phyloP scores from a whole-genome alignment of 2,797 vertebrate species.

The Parauchenoglanis ngamensis region DNA sequence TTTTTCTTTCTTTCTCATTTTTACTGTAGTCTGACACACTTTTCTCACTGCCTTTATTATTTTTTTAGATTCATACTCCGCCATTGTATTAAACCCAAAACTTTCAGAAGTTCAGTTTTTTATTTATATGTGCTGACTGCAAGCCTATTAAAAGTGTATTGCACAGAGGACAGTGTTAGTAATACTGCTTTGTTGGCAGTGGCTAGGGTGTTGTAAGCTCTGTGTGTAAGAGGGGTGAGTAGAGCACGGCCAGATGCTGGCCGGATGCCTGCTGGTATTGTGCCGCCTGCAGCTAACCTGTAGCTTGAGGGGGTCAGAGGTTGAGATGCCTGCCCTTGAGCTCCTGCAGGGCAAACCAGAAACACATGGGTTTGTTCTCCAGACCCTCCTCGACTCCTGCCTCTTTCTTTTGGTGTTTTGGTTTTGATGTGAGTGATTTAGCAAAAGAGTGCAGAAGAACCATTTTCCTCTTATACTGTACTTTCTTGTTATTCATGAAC shows the following conservation, averaged over 20 bases:
- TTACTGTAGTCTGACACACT: slow-evolving; percentile 35
- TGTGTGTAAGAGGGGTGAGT: neutral
- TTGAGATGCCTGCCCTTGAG: slow-evolving; percentile 23
- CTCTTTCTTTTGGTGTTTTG: neutral
- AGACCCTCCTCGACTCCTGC: neutral
- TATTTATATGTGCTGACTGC: slow-evolving; percentile 29
- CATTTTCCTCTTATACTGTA: neutral
- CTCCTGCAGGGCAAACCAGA: slow-evolving; percentile 47
- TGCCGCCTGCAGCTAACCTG: slow-evolving; percentile 41
- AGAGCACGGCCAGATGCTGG: slow-evolving; percentile 3
- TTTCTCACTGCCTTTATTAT: slow-evolving; percentile 34
- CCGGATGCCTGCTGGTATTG: slow-evolving; percentile 27
- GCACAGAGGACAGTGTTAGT: slow-evolving; percentile 24
- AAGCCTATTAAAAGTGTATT: slow-evolving; percentile 47
- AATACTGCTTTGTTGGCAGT: slow-evolving; percentile 4
- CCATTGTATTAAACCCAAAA: slow-evolving; percentile 46
- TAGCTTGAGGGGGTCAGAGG: slow-evolving; percentile 37
- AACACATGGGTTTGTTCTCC: slow-evolving; percentile 45
- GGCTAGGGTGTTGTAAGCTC: neutral
- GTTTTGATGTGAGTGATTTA: neutral
- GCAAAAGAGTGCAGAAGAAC: neutral
- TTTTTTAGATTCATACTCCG: slow-evolving; percentile 46
- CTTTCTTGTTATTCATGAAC: neutral
- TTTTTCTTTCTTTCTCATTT: slow-evolving; percentile 20
- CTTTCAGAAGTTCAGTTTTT: slow-evolving; percentile 38